Base-by-base conservation (phyloP, 2,888 invertebrate species). In the Rhimphoctona megacephalus region DNA sequence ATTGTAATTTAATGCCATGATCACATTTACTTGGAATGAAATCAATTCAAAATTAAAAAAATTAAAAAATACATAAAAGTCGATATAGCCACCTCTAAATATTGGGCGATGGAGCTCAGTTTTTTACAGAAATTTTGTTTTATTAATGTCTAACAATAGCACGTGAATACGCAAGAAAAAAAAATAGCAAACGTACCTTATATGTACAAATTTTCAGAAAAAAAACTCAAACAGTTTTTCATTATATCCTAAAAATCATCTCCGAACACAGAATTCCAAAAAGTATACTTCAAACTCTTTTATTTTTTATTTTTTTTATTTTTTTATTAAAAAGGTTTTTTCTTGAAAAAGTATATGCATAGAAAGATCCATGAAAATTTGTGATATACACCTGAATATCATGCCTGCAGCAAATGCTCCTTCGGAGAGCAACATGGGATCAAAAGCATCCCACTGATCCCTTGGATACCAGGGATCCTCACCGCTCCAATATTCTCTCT, bases 351-450 rank as follows among this genome's bases (percentile, higher is more conserved):
- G 39, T 76, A 25, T 5, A n/a, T 61, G 54, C n/a, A 25, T 14
- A 64, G 22, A 77, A 49, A 8, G n/a, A 49, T 49, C 9, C 30
- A 22, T 9, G 7, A 49, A 3, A 7, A 19, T 64, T 70, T 9
- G 6, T 8, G n/a, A 33, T 5, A 80, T 84, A 88, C 91, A 96
- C 96, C 96, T 96, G 94, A 98, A 99, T 91, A 99, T 99, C 97
- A 99, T 99, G 90, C 98, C 99, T 0, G 99, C 99, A 0, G 99
- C 99, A 94, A 99, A 99, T 64, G 99, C 97, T 73, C 98, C 98
- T 95, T 98, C 98, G 0, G 98, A 98, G 19, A 99, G 95, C 30
- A 99, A 95, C 97, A 99, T 98, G 0, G 99, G 99, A 95, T 99
- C 99, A 94, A 97, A 99, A 0, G 98, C 97, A 94, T 98, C 97